Percentiles rank a stretch among this genome's conserved stretches.
phyloP scores from a whole-genome alignment of 2,113 vertebrate genomes.

The Ictalurus punctatus region DNA sequence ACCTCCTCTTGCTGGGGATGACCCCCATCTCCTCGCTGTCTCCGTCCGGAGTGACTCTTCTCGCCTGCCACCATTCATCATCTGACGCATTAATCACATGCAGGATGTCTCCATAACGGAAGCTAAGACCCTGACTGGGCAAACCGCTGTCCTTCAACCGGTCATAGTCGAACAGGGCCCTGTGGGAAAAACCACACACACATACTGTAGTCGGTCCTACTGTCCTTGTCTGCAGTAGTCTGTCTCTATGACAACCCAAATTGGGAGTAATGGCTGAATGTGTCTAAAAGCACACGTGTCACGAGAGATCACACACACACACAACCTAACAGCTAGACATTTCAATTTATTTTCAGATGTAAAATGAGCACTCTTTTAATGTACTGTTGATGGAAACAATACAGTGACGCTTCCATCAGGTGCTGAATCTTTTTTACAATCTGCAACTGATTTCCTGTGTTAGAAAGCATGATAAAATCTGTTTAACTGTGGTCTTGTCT shows the following conservation, averaged over 20 bases:
- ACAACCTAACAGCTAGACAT: not conserved
- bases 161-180: constrained; percentile 96
- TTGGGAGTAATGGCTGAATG: constrained; percentile 25
- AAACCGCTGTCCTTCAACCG: constrained; percentile 94
- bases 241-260: constrained; percentile 42
- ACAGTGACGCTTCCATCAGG: not conserved
- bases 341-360: not conserved
- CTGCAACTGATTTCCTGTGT: constrained; percentile 2
- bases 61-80: constrained; percentile 97
- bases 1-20: constrained; percentile 96
- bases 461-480: constrained; percentile 7
- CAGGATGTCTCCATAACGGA: constrained; percentile 93
- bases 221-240: constrained; percentile 14
- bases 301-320: not conserved
- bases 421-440: constrained; percentile 8
- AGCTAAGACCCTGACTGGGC: constrained; percentile 96
- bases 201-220: not conserved
- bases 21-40: constrained; percentile 98
- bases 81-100: constrained; percentile 96
- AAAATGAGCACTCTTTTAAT: not conserved
- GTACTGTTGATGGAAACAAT: too few species aligned
- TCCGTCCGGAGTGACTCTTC: constrained; percentile 85
- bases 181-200: constrained; percentile 57
- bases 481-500: not conserved
- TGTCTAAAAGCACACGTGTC: constrained; percentile 2